A percentile compares a stretch with the other conserved stretches of the same genome.
These are phyloP conservation scores for Neoscelio sp. DNA, from an alignment of 2,888 invertebrate species.

Conservation along the genomic window DNA sequence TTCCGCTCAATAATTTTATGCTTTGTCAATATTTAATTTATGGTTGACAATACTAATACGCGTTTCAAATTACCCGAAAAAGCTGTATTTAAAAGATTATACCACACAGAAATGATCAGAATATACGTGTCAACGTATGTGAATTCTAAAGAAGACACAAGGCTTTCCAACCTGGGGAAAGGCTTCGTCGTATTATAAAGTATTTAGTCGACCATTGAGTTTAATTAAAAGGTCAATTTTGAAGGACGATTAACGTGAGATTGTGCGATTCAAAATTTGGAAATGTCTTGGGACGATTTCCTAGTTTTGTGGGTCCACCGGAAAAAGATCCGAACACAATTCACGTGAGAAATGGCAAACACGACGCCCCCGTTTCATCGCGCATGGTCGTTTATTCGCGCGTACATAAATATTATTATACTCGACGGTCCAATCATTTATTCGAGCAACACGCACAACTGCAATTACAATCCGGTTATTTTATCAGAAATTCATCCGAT, in stretches of 20 bases:
- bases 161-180: too few relatives aligned
- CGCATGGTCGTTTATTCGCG: slow-evolving; percentile 51
- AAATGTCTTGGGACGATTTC: slow-evolving; percentile 45
- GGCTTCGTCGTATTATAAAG: too few relatives aligned
- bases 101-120: too few relatives aligned
- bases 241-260: too few relatives aligned
- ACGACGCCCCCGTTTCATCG: slow-evolving; percentile 47
- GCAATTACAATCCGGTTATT: slow-evolving; percentile 82
- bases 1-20: slow-evolving; percentile 12
- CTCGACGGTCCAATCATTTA: slow-evolving; percentile 59
- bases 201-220: too few relatives aligned
- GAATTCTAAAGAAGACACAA: too few relatives aligned
- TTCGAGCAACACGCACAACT: slow-evolving; percentile 80
- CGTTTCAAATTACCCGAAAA: too few relatives aligned
- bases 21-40: not conserved
- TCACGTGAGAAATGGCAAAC: slow-evolving; percentile 68
- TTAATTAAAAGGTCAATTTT: too few relatives aligned
- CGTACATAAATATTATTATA: slow-evolving; percentile 65
- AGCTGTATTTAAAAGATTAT: too few relatives aligned
- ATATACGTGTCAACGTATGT: too few relatives aligned
- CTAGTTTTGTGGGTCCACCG: slow-evolving; percentile 47
- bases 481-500: slow-evolving; percentile 79
- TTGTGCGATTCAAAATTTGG: slow-evolving; percentile 37
- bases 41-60: too few relatives aligned
- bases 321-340: slow-evolving; percentile 64